Percentiles rank a stretch among this genome's conserved stretches.
These are phyloP conservation scores for Athene cunicularia DNA, from an alignment of 2,113 vertebrate species.

Conservation along the genomic window DNA sequence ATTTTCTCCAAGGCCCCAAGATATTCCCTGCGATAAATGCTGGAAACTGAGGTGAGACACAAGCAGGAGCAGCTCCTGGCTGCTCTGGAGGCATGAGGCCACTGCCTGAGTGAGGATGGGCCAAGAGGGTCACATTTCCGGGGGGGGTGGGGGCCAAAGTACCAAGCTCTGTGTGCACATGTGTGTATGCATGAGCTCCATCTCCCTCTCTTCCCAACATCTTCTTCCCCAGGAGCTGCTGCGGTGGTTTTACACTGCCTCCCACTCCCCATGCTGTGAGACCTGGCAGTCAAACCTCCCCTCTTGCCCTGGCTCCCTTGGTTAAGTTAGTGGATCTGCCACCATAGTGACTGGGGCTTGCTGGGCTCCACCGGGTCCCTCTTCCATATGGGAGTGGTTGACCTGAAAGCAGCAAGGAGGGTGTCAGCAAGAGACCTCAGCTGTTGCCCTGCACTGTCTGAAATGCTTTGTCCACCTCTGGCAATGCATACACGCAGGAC, in stretches of 20 bases:
- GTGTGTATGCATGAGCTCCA: accelerated
- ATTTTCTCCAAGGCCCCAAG: not conserved
- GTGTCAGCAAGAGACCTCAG: not conserved
- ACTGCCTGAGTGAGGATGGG: accelerated
- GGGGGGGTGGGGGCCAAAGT: not conserved
- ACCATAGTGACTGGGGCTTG: accelerated
- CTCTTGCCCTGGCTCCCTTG: not conserved
- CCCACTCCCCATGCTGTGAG: not conserved
- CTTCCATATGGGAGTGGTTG: not conserved
- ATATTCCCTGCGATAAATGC: not conserved
- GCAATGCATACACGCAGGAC: not conserved
- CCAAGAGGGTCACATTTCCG: not conserved
- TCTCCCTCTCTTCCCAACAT: not conserved
- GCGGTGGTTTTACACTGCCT: not conserved
- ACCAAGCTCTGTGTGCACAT: not conserved
- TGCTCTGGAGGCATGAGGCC: not conserved
- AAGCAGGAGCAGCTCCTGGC: not conserved
- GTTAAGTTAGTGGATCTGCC: not conserved
- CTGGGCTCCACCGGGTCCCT: accelerated
- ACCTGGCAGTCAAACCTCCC: not conserved
- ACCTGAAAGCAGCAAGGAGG: not conserved
- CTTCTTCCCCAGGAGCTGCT: not conserved
- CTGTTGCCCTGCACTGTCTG: not conserved
- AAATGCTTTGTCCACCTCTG: not conserved
- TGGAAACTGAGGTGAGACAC: not conserved